Conservation (phyloP, 35 echinoderm and acorn worm species). For the Lytechinus variegatus region DNA sequence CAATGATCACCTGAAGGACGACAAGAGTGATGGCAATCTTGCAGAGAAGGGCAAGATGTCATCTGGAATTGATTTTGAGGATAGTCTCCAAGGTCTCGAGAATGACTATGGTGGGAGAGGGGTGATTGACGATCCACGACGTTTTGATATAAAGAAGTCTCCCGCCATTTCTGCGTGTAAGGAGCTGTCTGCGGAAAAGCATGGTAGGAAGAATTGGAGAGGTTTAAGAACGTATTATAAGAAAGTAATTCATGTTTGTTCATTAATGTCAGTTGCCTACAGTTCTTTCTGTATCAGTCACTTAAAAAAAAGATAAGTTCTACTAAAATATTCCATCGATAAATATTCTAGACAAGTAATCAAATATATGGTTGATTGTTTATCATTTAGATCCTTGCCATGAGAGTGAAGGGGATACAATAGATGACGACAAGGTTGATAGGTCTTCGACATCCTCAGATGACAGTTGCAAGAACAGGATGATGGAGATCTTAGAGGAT, state of each 20-base stretch:
- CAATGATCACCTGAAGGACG: too few species aligned
- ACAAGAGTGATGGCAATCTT: neutral
- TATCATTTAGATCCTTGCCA: neutral
- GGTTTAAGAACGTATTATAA: neutral
- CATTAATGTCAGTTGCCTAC: too few species aligned
- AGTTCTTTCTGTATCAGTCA: too few species aligned
- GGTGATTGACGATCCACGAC: neutral
- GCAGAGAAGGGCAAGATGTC: neutral
- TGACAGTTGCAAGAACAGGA: conserved; percentile 38
- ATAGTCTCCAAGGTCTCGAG: neutral
- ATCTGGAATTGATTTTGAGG: neutral
- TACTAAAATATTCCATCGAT: too few species aligned
- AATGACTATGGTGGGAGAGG: neutral
- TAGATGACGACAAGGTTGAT: neutral
- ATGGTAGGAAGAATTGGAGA: neutral
- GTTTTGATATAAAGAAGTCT: neutral
- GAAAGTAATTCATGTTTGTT: too few species aligned
- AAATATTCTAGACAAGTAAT: too few species aligned
- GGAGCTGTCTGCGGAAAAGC: neutral
- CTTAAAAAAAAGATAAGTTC: too few species aligned
- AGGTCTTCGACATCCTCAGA: neutral
- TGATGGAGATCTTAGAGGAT: conserved; percentile 45
- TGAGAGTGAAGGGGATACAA: neutral
- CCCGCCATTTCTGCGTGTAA: neutral
- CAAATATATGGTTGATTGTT: too few species aligned